Evolutionary conservation across 2,113 vertebrate genomes (phyloP), one percentile per base, ranked within the genome.

Genomic region (Sciurus niger): DNA sequence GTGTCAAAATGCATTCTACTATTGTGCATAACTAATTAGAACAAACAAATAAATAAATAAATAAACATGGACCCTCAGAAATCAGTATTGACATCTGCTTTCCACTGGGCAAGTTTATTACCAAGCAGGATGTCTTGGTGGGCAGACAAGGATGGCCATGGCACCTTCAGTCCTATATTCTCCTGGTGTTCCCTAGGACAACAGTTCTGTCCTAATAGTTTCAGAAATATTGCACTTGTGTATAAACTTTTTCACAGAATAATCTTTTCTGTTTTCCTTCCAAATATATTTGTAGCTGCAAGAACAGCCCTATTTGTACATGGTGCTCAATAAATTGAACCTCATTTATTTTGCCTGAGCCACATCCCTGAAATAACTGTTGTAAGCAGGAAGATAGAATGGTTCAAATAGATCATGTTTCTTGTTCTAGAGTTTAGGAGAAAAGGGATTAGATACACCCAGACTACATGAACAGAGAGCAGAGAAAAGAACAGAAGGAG

Each of bases 251-350:
- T 40, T 32, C 22, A 55, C 65, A 87, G 40, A 95, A 83, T 30
- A 74, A 40, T 13, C 4, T 87, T 93, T 76, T 67, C 72, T 55
- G 9, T 88, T 72, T 89, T 89, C n/a, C 48, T 93, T 93, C 83
- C 77, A 94, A 74, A 88, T 60, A 37, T 65, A 73, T 68, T 89
- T 82, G 46, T 30, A 86, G 68, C 68, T 67, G 18, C 8, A 40
- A 67, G 73, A 89, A 25, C 5, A 28, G n/a, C 43, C 13, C 37
- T 93, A 1, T 85, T 95, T 88, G 18, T 55, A 51, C 32, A 25
- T 93, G 65, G 48, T 74, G 10, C 8, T 94, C 24, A 86, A 17
- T 34, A 86, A 43, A 72, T 30, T 43, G 40, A 85, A 68, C 40
- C 11, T 77, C 72, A 65, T 51, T 87, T 80, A 34, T n/a, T 80